Conservation (phyloP, 2,113 vertebrate species). For the Mirounga angustirostris region DNA sequence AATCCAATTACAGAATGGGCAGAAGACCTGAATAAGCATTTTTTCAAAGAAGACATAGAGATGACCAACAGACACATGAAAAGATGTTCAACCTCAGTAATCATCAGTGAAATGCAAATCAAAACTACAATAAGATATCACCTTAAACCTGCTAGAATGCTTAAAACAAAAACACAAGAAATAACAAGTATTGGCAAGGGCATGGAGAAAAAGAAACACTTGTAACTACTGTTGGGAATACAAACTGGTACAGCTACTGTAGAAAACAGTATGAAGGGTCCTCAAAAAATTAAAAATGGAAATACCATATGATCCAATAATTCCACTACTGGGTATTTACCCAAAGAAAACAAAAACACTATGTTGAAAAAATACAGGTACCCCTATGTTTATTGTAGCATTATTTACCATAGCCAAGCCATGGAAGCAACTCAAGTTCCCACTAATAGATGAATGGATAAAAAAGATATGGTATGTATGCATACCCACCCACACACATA, state of each 20-base stretch:
- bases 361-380: neutral
- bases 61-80: neutral
- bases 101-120: neutral
- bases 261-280: neutral
- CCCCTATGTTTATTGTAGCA: neutral
- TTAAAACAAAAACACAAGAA: neutral
- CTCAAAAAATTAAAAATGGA: neutral
- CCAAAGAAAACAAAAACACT: neutral
- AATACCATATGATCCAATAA: neutral
- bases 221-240: neutral
- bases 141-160: neutral
- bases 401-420: neutral
- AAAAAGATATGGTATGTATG: neutral
- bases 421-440: neutral
- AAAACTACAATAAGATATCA: neutral
- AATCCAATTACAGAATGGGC: neutral
- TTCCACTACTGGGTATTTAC: neutral
- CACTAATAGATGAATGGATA: neutral
- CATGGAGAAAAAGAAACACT: neutral
- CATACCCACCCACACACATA: neutral
- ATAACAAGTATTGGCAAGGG: neutral
- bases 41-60: neutral
- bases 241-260: neutral
- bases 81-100: neutral
- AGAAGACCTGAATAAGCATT: neutral